Conservation (phyloP, 2,888 invertebrate species). For the Megaustenia siamemsis region DNA sequence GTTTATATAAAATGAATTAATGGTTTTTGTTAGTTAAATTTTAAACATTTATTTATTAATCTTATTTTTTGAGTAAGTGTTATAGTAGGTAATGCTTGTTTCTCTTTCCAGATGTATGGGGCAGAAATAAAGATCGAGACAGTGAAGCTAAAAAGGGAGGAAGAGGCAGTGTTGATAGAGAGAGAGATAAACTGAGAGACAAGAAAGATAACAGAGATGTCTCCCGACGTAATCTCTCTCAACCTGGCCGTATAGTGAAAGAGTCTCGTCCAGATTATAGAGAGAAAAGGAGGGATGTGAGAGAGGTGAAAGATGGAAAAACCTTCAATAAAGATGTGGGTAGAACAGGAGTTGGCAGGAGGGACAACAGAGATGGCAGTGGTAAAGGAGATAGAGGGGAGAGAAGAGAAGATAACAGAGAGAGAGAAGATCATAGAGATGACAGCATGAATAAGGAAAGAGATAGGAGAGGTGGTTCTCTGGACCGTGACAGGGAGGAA, state of each 20-base stretch:
- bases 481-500: too few species aligned
- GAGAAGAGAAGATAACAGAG: slow-evolving; percentile 47
- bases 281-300: slow-evolving; percentile 35
- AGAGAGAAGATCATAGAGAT: slow-evolving; percentile 49
- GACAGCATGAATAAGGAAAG: slow-evolving; percentile 33
- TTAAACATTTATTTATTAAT: too few species aligned
- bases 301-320: slow-evolving; percentile 35
- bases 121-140: slow-evolving; percentile 30
- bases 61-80: too few species aligned
- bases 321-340: slow-evolving; percentile 43
- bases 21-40: too few species aligned
- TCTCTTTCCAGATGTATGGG: slow-evolving; percentile 24
- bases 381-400: slow-evolving; percentile 33
- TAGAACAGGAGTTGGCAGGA: slow-evolving; percentile 25
- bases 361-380: slow-evolving; percentile 12
- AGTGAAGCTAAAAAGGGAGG: slow-evolving; percentile 31
- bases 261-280: not conserved
- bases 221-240: slow-evolving; percentile 19
- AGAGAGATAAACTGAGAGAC: slow-evolving; percentile 34
- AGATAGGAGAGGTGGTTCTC: too few species aligned
- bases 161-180: slow-evolving; percentile 39
- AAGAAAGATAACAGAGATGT: slow-evolving; percentile 34
- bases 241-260: not conserved
- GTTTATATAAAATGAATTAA: too few species aligned
- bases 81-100: too few species aligned